Evolutionary conservation across 2,888 invertebrate genomes (phyloP), one percentile per base, ranked within the genome.

Genomic region (Argyresthia goedartella): DNA sequence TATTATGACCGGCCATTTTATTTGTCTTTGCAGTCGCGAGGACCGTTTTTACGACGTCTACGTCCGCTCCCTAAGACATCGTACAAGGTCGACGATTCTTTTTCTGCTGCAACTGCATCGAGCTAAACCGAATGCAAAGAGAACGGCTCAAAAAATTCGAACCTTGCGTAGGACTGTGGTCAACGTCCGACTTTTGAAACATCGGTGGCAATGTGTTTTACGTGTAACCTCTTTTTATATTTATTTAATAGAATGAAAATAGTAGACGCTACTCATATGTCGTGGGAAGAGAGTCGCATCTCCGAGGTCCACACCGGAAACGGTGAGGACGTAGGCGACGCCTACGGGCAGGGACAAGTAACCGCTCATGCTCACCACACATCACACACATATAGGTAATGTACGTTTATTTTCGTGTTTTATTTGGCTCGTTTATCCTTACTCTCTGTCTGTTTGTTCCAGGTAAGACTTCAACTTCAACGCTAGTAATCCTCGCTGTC

Each of bases 31-130:
- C 67, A 67, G 63, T 68, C 67, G 67, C 68, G 70, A 77, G 72
- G 60, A 68, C 62, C 71, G 70, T 80, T 80, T 82, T 78, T 84
- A 85, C 76, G 82, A 82, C 69, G 67, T 71, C 69, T 63, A 77
- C 81, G 80, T 85, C 84, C 84, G 84, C 71, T 69, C 70, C 58
- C 61, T 59, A 63, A 69, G 78, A 74, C 79, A 77, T 75, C 70
- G 61, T 53, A 64, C 80, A 85, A 85, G 84, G 82, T 81, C 81
- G 69, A 61, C 57, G 62, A 59, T 72, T 67, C 71, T 36, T 71
- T 69, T 63, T 66, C 63, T 65, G 25, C 25, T n/a, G 59, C 58
- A 41, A 41, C 41, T 13, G 13, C 13, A 41, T 10, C 6, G 41
- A 13, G 41, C 11, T 13, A 41, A 41, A 13, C 41, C 11, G 41